Base-by-base conservation (phyloP, 2,797 vertebrate genomes). In the Mormyrus proboscirostris region DNA sequence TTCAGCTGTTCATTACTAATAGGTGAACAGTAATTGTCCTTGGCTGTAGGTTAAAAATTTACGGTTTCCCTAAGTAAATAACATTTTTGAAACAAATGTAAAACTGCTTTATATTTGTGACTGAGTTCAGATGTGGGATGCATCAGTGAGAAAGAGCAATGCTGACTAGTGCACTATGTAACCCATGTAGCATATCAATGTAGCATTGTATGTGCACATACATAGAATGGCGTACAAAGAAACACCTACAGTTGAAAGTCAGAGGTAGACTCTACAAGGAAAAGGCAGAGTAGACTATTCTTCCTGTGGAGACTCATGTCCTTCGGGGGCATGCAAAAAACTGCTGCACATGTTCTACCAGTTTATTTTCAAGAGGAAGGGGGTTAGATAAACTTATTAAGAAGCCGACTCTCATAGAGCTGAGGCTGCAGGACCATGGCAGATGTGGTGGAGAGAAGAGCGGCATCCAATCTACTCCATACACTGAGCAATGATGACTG, bases 1-100 rank as follows among this genome's bases (percentile, higher is more conserved):
- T 94, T 95, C 90, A 95, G 95, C 95, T 95, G 94, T 96, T 95
- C 95, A 95, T 96, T 96, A 95, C 95, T 92, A 90, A 91, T 93
- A 94, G 94, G 94, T 96, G 94, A 96, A 93, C 94, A 95, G 89
- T 88, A 96, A 93, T 94, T 95, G 90, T 88, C 90, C 88, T 92
- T 93, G 92, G 92, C 91, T 33, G 82, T 85, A 49, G 89, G 55
- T 59, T 47, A 4, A 90, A 89, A 62, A 2, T 62, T 22, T 62
- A 73, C 89, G 76, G 92, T 94, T 95, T 94, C 95, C 95, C 94
- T 91, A 92, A 92, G 89, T 88, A 92, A 47, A 62, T 92, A 51
- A 92, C 92, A 92, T 92, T 92, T 93, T 93, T 94, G 92, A 90
- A 94, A 92, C 93, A 91, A 93, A 93, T 92, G 90, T 93, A 95